Evolutionary conservation across 2,113 vertebrate species (phyloP).

Genomic region (Aegypius monachus): DNA sequence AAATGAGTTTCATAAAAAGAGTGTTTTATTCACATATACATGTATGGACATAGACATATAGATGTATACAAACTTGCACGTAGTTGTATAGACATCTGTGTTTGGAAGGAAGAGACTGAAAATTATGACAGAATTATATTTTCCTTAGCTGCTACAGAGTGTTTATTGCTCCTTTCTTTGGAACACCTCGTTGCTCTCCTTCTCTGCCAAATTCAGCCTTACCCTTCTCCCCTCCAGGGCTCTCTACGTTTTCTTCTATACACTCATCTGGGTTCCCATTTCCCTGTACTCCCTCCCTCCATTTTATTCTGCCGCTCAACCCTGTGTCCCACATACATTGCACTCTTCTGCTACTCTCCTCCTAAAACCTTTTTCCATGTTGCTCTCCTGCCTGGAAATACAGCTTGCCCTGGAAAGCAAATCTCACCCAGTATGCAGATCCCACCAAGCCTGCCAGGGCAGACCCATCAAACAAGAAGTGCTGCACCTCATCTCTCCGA

Average conservation of each 20-base stretch:
- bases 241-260: not conserved
- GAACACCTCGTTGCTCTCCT: not conserved
- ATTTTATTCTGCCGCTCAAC: not conserved
- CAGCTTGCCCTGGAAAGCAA: not conserved
- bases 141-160: not conserved
- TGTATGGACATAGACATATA: not conserved
- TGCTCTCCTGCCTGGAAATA: not conserved
- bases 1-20: constrained; percentile 19
- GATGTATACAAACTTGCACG: not conserved
- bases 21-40: not conserved
- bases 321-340: not conserved
- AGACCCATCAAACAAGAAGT: not conserved
- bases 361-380: not conserved
- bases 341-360: not conserved
- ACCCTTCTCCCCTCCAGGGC: not conserved
- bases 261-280: not conserved
- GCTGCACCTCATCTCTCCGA: not conserved
- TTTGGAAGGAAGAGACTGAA: not conserved
- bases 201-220: not conserved
- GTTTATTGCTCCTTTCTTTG: not conserved
- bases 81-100: not conserved
- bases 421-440: not conserved
- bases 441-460: not conserved
- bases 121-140: not conserved
- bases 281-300: not conserved